Evolutionary conservation across 2,888 invertebrate genomes (phyloP).

Genomic region (Cordylochernes scorpioides): DNA sequence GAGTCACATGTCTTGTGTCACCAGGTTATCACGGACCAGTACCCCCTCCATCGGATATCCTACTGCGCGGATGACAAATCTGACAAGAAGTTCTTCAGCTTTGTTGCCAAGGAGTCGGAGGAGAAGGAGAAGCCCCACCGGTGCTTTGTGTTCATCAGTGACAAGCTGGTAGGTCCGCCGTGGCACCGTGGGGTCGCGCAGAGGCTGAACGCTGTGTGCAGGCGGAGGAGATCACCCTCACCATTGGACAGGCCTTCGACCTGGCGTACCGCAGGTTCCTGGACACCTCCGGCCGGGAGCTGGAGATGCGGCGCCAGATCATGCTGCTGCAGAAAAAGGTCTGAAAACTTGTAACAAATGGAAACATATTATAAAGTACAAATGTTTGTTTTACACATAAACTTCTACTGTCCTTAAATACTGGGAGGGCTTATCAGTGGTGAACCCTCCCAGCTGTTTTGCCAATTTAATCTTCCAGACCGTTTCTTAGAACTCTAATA

Average conservation of each 20-base stretch:
- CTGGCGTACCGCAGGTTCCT: slow-evolving; percentile 75
- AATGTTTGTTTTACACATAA: too few relatives aligned
- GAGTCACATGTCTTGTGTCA: slow-evolving; percentile 15
- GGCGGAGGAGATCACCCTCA: slow-evolving; percentile 88
- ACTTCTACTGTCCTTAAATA: too few relatives aligned
- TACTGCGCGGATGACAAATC: slow-evolving; percentile 98
- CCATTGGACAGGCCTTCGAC: slow-evolving; percentile 94
- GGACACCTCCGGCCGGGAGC: slow-evolving; percentile 63
- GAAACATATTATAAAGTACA: background rate
- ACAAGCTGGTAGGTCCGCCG: slow-evolving; percentile 39
- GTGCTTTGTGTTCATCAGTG: slow-evolving; percentile 90
- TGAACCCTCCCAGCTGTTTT: too few relatives aligned
- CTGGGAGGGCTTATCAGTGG: too few relatives aligned
- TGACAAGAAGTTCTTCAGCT: slow-evolving; percentile 85
- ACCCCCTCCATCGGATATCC: slow-evolving; percentile 85
- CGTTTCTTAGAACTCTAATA: too few relatives aligned
- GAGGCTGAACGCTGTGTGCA: slow-evolving; percentile 13
- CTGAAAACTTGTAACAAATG: too few relatives aligned
- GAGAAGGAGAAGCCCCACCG: slow-evolving; percentile 66
- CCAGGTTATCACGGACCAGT: slow-evolving; percentile 58
- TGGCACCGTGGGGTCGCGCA: background rate
- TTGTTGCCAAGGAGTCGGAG: slow-evolving; percentile 55
- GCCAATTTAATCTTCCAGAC: too few relatives aligned
- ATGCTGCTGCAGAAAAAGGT: slow-evolving; percentile 57
- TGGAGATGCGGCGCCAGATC: slow-evolving; percentile 52